Percentiles rank a stretch among this genome's conserved stretches.
phyloP scores from a whole-genome alignment of 2,113 vertebrate genomes.

The Gallinago media region DNA sequence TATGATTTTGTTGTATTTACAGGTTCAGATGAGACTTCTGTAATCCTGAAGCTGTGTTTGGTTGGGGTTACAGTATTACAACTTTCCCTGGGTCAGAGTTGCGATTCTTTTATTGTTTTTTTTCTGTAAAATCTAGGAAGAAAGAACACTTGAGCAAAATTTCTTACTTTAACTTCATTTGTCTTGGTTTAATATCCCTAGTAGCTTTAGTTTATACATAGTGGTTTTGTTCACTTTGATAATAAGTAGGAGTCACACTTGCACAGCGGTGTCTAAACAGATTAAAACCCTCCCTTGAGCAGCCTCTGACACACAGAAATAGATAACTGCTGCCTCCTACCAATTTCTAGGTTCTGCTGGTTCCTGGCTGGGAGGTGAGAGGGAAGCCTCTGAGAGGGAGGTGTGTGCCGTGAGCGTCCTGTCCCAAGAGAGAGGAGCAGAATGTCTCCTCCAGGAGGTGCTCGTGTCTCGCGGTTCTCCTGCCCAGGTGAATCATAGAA shows the following conservation, averaged over 20 bases:
- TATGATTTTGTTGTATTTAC: background rate
- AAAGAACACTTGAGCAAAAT: background rate
- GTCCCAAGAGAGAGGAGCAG: background rate
- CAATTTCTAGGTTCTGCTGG: background rate
- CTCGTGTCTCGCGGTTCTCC: background rate
- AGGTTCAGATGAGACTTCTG: background rate
- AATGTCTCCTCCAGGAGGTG: background rate
- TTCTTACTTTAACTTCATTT: background rate
- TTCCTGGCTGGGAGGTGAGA: background rate
- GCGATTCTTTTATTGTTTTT: background rate
- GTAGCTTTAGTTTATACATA: background rate
- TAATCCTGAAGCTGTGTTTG: background rate
- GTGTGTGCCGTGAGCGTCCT: fast-evolving
- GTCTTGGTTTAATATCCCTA: background rate
- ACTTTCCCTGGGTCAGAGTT: background rate
- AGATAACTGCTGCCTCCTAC: background rate
- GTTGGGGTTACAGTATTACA: background rate
- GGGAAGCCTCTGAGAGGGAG: background rate
- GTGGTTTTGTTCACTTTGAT: background rate
- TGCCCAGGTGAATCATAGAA: background rate
- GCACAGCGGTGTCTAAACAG: background rate
- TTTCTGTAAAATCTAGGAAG: background rate
- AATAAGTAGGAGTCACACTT: background rate
- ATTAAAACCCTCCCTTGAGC: background rate
- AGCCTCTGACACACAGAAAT: background rate